phyloP scores from a whole-genome alignment of 2,113 vertebrate genomes.

The Phrynosoma blainvillii region DNA sequence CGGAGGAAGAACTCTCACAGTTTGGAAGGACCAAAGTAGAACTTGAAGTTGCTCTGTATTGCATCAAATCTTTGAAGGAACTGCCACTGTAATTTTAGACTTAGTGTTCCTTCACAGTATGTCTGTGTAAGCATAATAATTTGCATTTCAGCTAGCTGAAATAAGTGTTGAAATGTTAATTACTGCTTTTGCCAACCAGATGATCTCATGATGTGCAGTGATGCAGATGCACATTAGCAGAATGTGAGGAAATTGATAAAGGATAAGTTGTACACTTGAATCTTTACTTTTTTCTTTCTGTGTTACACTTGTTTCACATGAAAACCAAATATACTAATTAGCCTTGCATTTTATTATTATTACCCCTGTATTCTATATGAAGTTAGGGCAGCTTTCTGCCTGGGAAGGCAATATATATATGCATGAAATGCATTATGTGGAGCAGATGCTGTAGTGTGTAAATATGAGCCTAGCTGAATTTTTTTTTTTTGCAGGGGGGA shows the following conservation, averaged over 20 bases:
- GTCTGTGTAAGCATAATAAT: neutral
- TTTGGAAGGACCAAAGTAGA: neutral
- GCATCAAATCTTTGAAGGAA: neutral
- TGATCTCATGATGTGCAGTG: neutral
- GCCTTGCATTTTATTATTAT: neutral
- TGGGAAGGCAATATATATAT: neutral
- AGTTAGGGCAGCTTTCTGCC: neutral
- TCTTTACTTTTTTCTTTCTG: neutral
- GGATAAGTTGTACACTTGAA: no score
- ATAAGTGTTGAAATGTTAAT: neutral
- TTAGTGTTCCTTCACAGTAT: neutral
- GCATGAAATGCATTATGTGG: neutral
- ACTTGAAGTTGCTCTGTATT: neutral
- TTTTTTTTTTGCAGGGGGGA: no score
- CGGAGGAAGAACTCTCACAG: neutral
- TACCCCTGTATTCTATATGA: neutral
- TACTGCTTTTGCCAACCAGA: neutral
- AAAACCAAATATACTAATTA: neutral
- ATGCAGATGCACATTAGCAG: neutral
- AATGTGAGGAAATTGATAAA: neutral
- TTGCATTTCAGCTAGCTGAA: no score
- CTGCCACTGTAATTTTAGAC: fast-evolving
- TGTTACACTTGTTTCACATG: neutral
- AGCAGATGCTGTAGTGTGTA: neutral
- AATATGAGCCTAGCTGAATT: no score